phyloP scores from a whole-genome alignment of 2,113 vertebrate genomes.

The Amia ocellicauda region DNA sequence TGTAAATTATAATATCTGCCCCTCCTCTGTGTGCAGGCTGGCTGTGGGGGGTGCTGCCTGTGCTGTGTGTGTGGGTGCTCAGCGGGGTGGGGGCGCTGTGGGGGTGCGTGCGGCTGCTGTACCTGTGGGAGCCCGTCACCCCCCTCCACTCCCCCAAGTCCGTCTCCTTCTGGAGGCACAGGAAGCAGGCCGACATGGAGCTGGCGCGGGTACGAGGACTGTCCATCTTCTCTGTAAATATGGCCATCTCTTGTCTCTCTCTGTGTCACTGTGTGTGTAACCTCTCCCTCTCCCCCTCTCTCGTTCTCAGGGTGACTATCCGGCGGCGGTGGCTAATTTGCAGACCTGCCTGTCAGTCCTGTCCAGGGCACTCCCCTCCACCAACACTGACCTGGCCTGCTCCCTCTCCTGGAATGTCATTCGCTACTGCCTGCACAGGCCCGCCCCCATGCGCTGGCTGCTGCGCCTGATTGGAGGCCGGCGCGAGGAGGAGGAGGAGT shows the following conservation, averaged over 20 bases:
- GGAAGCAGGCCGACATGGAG: slow-evolving; percentile 91
- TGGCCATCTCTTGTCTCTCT: neutral
- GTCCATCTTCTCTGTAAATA: neutral
- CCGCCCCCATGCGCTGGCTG: slow-evolving; percentile 86
- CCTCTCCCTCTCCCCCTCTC: slow-evolving; percentile 4
- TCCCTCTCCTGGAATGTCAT: slow-evolving; percentile 94
- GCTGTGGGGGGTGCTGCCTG: slow-evolving; percentile 91
- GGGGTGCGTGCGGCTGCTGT: slow-evolving; percentile 87
- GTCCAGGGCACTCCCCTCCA: slow-evolving; percentile 80
- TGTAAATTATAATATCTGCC: no score
- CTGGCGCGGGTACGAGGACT: slow-evolving; percentile 70
- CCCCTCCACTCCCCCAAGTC: slow-evolving; percentile 88
- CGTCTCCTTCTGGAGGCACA: slow-evolving; percentile 91
- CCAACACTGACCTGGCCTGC: slow-evolving; percentile 81
- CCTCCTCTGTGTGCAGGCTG: slow-evolving; percentile 62
- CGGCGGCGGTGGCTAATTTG: slow-evolving; percentile 78
- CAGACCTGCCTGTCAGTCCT: slow-evolving; percentile 85
- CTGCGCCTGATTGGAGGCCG: slow-evolving; percentile 81
- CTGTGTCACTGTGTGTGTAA: neutral
- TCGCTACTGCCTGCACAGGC: slow-evolving; percentile 87
- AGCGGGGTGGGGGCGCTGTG: slow-evolving; percentile 90
- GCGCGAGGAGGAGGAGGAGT: slow-evolving; percentile 88
- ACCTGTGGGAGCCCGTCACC: slow-evolving; percentile 90
- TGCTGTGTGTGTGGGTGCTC: slow-evolving; percentile 87
- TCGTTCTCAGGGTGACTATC: slow-evolving; percentile 76